These are phyloP conservation scores for Drosophila mayri DNA, from an alignment of 1,140 invertebrate genomes.

Conservation along the genomic window DNA sequence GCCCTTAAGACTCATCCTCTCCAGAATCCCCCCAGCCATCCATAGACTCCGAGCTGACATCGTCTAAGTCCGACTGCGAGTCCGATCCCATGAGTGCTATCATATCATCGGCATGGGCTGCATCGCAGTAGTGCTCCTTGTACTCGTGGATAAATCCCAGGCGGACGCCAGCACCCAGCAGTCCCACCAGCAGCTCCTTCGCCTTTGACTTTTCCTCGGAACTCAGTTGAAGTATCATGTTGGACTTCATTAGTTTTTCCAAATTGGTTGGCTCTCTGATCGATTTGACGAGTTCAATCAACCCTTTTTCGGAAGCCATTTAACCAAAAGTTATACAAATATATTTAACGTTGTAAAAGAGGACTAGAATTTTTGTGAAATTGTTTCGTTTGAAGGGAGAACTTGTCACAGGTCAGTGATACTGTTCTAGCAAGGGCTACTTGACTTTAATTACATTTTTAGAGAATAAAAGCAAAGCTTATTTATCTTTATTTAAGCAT, in stretches of 20 bases:
- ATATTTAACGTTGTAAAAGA: background rate
- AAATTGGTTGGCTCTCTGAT: conserved; percentile 4
- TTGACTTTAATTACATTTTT: background rate
- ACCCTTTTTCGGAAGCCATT: conserved; percentile 1
- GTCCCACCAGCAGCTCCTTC: background rate
- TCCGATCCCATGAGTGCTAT: background rate
- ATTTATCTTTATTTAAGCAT: background rate
- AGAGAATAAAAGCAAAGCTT: no score
- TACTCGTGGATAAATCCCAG: conserved; percentile 22
- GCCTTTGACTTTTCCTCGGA: background rate
- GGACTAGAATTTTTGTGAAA: background rate
- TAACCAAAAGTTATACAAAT: background rate
- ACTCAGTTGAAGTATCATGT: background rate
- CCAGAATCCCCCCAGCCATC: background rate
- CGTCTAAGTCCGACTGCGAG: background rate
- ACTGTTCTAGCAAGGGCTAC: background rate
- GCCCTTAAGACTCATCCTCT: background rate
- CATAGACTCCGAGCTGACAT: conserved; percentile 1
- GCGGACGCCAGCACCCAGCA: conserved; percentile 7
- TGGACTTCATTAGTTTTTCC: background rate
- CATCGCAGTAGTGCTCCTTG: conserved; percentile 19
- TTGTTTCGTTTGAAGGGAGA: background rate
- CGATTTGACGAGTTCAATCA: conserved; percentile 1
- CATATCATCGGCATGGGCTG: conserved; percentile 19
- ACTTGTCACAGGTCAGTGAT: background rate